Conservation (phyloP, 2,888 invertebrate species). For the Geophilus truncorum region DNA sequence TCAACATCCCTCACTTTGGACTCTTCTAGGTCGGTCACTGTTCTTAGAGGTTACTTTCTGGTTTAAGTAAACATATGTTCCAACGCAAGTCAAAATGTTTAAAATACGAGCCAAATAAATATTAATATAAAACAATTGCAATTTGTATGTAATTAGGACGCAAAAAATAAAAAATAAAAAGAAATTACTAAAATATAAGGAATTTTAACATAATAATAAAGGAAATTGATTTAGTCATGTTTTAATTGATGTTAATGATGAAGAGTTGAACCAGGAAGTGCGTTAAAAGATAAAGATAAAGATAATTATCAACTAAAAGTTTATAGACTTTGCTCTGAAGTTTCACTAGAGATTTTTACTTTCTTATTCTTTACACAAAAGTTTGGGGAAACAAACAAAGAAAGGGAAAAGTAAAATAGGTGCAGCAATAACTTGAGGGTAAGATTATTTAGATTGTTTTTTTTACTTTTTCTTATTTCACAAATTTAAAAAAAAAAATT, state of each 20-base stretch:
- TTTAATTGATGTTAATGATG: background rate
- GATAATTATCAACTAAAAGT: background rate
- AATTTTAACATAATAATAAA: background rate
- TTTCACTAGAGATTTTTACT: background rate
- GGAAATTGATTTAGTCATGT: background rate
- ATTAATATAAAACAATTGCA: background rate
- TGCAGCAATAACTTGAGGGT: background rate
- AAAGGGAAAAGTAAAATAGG: background rate
- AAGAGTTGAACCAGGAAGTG: background rate
- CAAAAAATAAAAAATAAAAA: background rate
- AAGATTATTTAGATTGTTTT: background rate
- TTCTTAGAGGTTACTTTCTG: background rate
- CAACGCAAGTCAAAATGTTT: background rate
- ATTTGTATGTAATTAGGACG: background rate
- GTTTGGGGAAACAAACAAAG: background rate
- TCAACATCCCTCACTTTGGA: constrained; percentile 1
- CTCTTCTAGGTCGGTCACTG: constrained; percentile 10
- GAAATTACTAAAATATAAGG: background rate
- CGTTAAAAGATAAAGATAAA: background rate
- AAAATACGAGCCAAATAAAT: background rate
- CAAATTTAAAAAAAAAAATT: background rate
- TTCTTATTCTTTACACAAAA: background rate
- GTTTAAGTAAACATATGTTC: background rate
- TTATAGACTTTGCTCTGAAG: background rate
- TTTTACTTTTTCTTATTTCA: background rate